Conservation (phyloP, 2,888 invertebrate genomes). For the Troides aeacus region DNA sequence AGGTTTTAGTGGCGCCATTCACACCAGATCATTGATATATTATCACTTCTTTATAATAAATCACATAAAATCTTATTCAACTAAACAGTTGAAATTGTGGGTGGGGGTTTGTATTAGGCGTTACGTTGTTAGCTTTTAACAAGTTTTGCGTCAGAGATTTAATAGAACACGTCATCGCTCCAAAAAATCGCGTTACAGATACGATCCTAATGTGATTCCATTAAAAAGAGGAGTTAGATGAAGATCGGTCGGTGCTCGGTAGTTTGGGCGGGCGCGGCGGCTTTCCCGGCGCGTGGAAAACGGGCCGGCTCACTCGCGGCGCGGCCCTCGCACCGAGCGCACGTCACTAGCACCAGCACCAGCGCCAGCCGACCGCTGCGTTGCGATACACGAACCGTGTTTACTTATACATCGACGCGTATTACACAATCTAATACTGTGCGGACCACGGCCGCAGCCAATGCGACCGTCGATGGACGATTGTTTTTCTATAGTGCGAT, state of each 20-base stretch:
- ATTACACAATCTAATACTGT: slow-evolving; percentile 12
- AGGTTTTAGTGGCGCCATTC: no score
- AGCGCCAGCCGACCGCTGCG: slow-evolving; percentile 10
- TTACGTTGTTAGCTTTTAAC: slow-evolving; percentile 16
- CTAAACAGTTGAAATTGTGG: not conserved
- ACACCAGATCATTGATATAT: no score
- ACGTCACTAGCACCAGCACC: slow-evolving; percentile 41
- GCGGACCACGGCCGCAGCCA: slow-evolving; percentile 16
- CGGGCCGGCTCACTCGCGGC: slow-evolving; percentile 42
- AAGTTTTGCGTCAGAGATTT: slow-evolving; percentile 22
- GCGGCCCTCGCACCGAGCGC: slow-evolving; percentile 49
- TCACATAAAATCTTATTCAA: no score
- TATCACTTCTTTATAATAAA: no score
- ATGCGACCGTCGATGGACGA: slow-evolving; percentile 25
- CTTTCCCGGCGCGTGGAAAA: slow-evolving; percentile 62
- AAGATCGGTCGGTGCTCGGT: slow-evolving; percentile 41
- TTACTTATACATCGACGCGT: slow-evolving; percentile 16
- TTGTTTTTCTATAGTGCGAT: slow-evolving; percentile 25
- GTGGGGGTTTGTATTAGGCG: not conserved
- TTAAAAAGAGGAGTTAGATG: slow-evolving; percentile 43
- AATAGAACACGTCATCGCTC: slow-evolving; percentile 18
- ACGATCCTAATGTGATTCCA: slow-evolving; percentile 47
- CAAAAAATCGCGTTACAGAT: slow-evolving; percentile 18
- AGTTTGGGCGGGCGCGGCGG: slow-evolving; percentile 53
- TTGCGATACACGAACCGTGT: slow-evolving; percentile 14